Evolutionary conservation across 2,888 invertebrate genomes (phyloP).

Genomic region (Pammene fasciana): DNA sequence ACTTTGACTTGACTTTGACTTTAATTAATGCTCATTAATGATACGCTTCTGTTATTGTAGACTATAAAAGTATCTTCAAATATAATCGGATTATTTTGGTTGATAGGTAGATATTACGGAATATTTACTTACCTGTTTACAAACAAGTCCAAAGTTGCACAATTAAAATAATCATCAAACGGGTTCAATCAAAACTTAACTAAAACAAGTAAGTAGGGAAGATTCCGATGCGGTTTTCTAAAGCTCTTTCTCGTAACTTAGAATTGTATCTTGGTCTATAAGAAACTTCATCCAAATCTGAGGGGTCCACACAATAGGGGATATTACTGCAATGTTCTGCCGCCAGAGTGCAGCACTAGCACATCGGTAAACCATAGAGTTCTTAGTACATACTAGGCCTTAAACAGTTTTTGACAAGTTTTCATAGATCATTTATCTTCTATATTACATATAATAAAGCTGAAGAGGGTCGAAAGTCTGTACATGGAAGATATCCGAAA

Average conservation of each 20-base stretch:
- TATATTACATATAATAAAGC: too few species aligned
- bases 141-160: neutral
- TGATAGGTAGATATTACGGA: neutral
- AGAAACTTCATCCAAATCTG: too few species aligned
- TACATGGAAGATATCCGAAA: too few species aligned
- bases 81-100: neutral
- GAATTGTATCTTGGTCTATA: neutral
- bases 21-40: neutral
- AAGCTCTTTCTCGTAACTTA: neutral
- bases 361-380: too few species aligned
- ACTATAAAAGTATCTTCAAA: neutral
- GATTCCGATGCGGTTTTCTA: neutral
- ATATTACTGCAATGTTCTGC: too few species aligned
- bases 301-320: too few species aligned
- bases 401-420: too few species aligned
- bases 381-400: too few species aligned
- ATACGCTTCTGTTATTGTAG: neutral
- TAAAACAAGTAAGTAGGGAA: slow-evolving; percentile 1
- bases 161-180: slow-evolving; percentile 13
- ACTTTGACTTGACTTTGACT: neutral
- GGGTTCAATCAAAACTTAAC: neutral
- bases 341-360: too few species aligned
- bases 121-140: neutral
- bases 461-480: too few species aligned
- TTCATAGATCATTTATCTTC: too few species aligned